phyloP scores from a whole-genome alignment of 2,797 vertebrate genomes.

The Hirundo rustica region DNA sequence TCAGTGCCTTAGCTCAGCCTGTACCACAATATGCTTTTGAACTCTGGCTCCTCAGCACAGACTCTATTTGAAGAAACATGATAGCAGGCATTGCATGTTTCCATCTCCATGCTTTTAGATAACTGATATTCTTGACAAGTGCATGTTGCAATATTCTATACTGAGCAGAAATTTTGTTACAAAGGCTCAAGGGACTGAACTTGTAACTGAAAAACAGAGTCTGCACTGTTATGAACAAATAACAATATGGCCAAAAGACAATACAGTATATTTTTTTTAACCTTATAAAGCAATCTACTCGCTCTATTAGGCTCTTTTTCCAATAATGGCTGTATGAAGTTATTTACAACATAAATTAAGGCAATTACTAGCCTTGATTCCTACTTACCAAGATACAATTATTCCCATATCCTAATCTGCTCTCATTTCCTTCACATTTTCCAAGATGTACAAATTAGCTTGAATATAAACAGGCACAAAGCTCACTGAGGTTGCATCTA shows the following conservation, averaged over 20 bases:
- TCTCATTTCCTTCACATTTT: constrained; percentile 5
- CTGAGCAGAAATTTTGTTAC: neutral
- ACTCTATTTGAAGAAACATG: neutral
- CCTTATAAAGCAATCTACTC: neutral
- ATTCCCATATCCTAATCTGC: neutral
- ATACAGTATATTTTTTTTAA: neutral
- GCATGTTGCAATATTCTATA: neutral
- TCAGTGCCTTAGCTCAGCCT: neutral
- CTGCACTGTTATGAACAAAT: neutral
- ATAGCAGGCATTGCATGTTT: neutral
- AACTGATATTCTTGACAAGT: neutral
- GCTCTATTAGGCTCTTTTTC: neutral
- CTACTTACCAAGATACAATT: neutral
- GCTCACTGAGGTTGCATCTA: neutral
- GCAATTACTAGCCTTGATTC: constrained; percentile 11
- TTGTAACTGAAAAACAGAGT: neutral
- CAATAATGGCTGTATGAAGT: neutral
- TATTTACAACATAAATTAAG: constrained; percentile 43
- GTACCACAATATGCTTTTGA: neutral
- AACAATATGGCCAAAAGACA: neutral
- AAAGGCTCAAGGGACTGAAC: neutral
- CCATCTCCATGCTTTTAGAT: neutral
- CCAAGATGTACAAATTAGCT: neutral
- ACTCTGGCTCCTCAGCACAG: neutral
- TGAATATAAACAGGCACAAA: neutral